Evolutionary conservation across 2,113 vertebrate genomes (phyloP).

Genomic region (Isichthys henryi): DNA sequence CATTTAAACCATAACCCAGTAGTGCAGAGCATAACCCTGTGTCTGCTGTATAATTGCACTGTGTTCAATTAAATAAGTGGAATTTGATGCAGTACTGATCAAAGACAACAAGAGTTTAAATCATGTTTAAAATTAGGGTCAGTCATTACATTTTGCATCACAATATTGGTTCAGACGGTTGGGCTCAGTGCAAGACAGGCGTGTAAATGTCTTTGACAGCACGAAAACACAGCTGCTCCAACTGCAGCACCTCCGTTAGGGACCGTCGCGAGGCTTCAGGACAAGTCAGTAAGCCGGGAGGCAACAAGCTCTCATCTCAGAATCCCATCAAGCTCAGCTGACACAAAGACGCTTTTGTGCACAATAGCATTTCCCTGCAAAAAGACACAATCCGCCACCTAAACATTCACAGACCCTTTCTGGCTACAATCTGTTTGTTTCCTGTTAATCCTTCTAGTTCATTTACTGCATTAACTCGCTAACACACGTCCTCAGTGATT

Average conservation of each 20-base stretch:
- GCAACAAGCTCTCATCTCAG: neutral
- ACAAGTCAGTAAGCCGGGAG: neutral
- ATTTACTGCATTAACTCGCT: slow-evolving; percentile 4
- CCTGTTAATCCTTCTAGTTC: neutral
- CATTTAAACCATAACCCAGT: neutral
- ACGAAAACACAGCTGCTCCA: neutral
- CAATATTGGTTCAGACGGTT: neutral
- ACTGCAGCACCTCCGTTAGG: neutral
- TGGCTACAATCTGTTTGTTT: neutral
- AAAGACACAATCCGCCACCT: neutral
- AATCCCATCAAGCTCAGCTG: neutral
- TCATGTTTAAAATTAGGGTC: neutral
- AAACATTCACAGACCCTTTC: neutral
- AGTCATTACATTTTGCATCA: neutral
- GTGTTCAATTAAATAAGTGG: neutral
- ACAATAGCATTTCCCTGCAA: neutral
- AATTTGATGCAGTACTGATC: neutral
- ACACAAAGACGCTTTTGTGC: neutral
- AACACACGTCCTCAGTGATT: neutral
- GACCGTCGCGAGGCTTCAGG: neutral
- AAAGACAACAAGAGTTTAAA: neutral
- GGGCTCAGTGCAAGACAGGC: neutral
- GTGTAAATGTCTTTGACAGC: neutral
- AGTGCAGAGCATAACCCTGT: neutral
- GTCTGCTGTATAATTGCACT: neutral